These are phyloP conservation scores for Drosophila mayri DNA, from an alignment of 1,140 invertebrate species.

Conservation along the genomic window DNA sequence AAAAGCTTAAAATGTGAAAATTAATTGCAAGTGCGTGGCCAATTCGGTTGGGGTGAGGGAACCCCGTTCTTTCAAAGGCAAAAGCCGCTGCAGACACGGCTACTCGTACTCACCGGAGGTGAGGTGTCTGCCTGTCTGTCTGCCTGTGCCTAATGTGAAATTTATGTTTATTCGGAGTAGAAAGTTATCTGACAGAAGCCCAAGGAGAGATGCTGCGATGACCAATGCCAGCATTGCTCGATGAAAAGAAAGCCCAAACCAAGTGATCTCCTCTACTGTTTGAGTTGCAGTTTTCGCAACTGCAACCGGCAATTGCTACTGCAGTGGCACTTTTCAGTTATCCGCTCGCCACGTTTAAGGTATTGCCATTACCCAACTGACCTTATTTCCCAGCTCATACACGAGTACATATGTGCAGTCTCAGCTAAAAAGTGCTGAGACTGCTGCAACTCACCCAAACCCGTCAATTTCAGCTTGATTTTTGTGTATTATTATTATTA, in stretches of 20 bases:
- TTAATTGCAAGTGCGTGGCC: conserved; percentile 62
- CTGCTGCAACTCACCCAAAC: conserved; percentile 22
- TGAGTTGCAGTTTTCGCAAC: conserved; percentile 33
- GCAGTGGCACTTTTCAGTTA: conserved; percentile 58
- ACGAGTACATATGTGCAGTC: conserved; percentile 23
- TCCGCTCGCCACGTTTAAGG: conserved; percentile 64
- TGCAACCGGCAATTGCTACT: conserved; percentile 28
- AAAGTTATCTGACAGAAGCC: conserved; percentile 57
- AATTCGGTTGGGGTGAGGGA: conserved; percentile 23
- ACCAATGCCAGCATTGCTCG: conserved; percentile 27
- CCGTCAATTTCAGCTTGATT: conserved; percentile 15
- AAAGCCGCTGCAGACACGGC: conserved; percentile 39
- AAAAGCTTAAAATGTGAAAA: conserved; percentile 63
- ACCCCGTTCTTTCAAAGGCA: conserved; percentile 51
- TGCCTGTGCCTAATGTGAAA: conserved; percentile 71
- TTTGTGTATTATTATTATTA: conserved; percentile 19
- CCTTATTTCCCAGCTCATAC: conserved; percentile 59
- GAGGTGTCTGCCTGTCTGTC: conserved; percentile 4
- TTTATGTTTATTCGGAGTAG: conserved; percentile 75
- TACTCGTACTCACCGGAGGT: conserved; percentile 24
- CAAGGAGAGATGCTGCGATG: conserved; percentile 37
- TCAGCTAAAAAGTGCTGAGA: conserved; percentile 32
- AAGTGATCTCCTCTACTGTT: neutral
- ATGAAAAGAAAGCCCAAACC: conserved; percentile 61
- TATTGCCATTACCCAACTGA: conserved; percentile 75